A percentile compares a stretch with the other conserved stretches of the same genome.
Evolutionary conservation across 2,113 vertebrate genomes (phyloP).

Genomic region (Oriolus oriolus): DNA sequence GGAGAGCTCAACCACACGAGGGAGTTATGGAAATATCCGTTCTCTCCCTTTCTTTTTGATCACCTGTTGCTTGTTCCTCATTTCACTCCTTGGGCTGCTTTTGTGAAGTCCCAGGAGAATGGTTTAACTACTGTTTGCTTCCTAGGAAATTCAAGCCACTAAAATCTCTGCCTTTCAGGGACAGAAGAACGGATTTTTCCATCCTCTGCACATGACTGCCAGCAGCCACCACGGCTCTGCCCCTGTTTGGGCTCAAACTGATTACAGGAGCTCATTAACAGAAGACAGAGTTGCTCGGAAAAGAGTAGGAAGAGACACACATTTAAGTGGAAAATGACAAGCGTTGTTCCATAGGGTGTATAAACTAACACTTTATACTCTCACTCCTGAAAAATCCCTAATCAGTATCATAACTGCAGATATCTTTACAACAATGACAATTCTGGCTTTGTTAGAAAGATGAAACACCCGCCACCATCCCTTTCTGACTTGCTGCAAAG

Average conservation of each 20-base stretch:
- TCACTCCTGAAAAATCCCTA: conserved; percentile 42
- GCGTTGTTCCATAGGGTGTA: background rate
- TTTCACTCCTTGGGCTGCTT: background rate
- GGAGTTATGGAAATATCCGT: background rate
- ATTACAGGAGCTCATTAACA: conserved; percentile 29
- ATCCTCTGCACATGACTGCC: background rate
- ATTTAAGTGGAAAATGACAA: conserved; percentile 2
- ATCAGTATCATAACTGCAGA: background rate
- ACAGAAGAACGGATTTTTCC: background rate
- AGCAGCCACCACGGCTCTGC: background rate
- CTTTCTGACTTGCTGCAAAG: conserved; percentile 57
- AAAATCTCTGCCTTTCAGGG: background rate
- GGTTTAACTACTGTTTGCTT: background rate
- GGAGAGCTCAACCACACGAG: background rate
- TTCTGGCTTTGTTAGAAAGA: conserved; percentile 49
- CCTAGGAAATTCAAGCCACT: background rate
- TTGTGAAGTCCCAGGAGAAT: background rate
- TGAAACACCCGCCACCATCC: conserved; percentile 15
- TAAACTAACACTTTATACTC: conserved; percentile 54
- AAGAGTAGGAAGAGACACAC: conserved; percentile 13
- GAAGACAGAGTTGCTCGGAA: background rate
- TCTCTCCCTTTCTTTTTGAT: background rate
- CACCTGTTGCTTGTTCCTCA: background rate
- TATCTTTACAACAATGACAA: conserved; percentile 28
- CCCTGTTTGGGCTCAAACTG: conserved; percentile 2